Percentiles rank a stretch among this genome's conserved stretches.
phyloP scores from a whole-genome alignment of 2,113 vertebrate species.

The Otus sunia region DNA sequence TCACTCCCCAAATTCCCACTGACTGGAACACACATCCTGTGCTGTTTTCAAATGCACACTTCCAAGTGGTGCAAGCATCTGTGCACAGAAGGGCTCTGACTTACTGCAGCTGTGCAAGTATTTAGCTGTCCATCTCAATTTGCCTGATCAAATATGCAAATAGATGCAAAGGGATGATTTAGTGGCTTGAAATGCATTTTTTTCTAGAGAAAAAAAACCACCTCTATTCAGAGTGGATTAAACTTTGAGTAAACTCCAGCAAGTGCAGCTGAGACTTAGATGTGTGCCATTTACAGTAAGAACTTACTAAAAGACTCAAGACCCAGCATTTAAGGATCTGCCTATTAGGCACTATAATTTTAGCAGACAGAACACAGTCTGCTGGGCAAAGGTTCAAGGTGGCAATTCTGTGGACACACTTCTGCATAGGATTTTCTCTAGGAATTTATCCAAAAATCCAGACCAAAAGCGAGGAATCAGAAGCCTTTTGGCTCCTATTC shows the following conservation, averaged over 20 bases:
- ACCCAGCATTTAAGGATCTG: background rate
- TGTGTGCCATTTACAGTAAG: background rate
- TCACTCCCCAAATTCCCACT: background rate
- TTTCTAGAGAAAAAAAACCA: background rate
- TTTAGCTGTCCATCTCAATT: background rate
- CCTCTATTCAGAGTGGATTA: background rate
- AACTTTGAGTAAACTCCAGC: background rate
- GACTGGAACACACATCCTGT: background rate
- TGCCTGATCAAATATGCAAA: slow-evolving; percentile 4
- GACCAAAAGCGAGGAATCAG: background rate
- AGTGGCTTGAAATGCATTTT: background rate
- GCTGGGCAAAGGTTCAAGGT: background rate
- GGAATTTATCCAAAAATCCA: background rate
- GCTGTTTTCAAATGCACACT: background rate
- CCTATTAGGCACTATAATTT: background rate
- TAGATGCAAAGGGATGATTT: background rate
- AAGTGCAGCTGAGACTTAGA: background rate
- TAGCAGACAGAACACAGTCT: background rate
- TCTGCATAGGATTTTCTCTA: background rate
- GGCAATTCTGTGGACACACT: background rate
- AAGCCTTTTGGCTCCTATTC: background rate
- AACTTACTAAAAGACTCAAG: background rate
- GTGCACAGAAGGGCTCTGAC: background rate
- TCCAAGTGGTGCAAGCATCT: background rate
- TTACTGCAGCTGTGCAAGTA: background rate